Evolutionary conservation across 2,113 vertebrate genomes (phyloP), one percentile per base, ranked within the genome.

Genomic region (Paramormyrops kingsleyae): DNA sequence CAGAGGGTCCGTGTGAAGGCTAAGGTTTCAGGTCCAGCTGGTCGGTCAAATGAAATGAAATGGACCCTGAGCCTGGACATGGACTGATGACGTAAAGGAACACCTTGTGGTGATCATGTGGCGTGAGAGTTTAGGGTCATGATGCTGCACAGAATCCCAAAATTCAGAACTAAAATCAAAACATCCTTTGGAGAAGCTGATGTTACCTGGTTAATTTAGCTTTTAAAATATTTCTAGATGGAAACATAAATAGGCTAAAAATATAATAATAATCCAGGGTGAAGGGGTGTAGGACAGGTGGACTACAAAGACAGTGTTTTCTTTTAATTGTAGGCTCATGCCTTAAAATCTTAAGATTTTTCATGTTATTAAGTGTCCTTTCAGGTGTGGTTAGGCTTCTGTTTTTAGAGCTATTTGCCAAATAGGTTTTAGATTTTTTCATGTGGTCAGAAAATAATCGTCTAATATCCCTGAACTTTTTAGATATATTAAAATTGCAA

Each of bases 41-140:
- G 74, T 19, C 35, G 35, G 31, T 19, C 15, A 39, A 5, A 80
- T 49, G n/a, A 89, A 88, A 70, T 84, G 83, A 59, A 88, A 84
- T 89, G 88, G 86, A 89, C 88, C 74, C n/a, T 42, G 70, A 88
- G 88, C 88, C 77, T 52, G 88, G 8, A 86, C 47, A n/a, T 49
- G 6, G 3, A 8, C 44, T 89, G 70, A 21, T 35, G 42, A 39
- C 27, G 31, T 50, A 47, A 88, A 49, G 12, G 49, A 52, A 80
- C 49, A 89, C 88, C 92, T 92, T 80, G 15, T 80, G 35, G 35
- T 80, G 74, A 39, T 80, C 35, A 42, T 42, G 2, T 80, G 4
- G 31, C 27, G 59, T 10, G 59, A 62, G 59, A 62, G 59, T 62
- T 62, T 27, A 62, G 59, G 59, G 24, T n/a, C 24, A 10, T 62